A percentile compares a stretch with the other conserved stretches of the same genome.
These are phyloP conservation scores for Melanaphis sacchari DNA, from an alignment of 1,140 invertebrate genomes.

Conservation along the genomic window DNA sequence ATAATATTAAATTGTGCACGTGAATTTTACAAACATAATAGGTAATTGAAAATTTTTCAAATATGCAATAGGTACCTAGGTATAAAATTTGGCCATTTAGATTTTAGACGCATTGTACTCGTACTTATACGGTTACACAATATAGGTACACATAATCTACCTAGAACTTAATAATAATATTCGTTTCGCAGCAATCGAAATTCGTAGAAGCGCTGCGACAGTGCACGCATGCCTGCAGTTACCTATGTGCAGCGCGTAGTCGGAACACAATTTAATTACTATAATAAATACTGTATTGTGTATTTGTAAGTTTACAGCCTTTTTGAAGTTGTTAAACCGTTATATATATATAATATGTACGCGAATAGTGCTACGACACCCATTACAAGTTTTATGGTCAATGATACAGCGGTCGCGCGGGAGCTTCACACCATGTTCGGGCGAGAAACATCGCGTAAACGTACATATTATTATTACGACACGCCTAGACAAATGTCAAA, in stretches of 20 bases:
- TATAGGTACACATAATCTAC: too few species aligned
- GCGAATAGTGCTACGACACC: background rate
- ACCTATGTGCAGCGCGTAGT: background rate
- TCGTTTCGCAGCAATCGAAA: background rate
- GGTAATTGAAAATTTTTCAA: too few species aligned
- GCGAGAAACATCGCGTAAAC: background rate
- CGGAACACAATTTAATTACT: background rate
- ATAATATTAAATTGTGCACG: too few species aligned
- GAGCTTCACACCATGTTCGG: background rate
- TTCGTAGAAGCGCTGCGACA: background rate
- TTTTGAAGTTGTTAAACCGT: background rate
- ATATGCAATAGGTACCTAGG: too few species aligned
- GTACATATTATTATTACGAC: background rate
- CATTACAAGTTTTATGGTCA: background rate
- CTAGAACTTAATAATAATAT: too few species aligned
- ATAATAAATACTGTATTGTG: background rate
- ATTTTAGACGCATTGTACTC: too few species aligned
- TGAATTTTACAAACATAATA: too few species aligned
- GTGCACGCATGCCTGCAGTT: background rate
- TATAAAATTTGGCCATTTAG: too few species aligned
- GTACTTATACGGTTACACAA: background rate
- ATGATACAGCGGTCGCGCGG: too few species aligned
- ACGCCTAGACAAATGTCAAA: background rate
- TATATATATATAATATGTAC: background rate
- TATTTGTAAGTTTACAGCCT: background rate